These are phyloP conservation scores for Malthinus seriepunctatus DNA, from an alignment of 2,888 invertebrate species.

Conservation along the genomic window DNA sequence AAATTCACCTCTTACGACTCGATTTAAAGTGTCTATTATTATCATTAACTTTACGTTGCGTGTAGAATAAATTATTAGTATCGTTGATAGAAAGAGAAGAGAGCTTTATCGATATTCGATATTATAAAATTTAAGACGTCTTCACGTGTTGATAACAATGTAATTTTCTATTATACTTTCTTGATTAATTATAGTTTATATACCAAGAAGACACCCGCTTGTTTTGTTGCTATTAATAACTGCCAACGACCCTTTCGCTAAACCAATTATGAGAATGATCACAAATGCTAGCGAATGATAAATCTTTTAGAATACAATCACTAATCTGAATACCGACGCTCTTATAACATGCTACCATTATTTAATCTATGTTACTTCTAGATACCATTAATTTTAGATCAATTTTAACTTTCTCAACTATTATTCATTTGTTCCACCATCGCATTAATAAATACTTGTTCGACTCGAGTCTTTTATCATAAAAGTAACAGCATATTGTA, in stretches of 20 bases:
- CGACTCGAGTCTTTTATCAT: no score
- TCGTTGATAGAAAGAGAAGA: no score
- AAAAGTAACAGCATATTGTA: no score
- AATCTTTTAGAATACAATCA: slow-evolving; percentile 46
- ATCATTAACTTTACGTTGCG: no score
- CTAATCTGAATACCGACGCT: slow-evolving; percentile 39
- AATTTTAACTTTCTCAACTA: slow-evolving; percentile 20
- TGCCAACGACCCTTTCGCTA: slow-evolving; percentile 43
- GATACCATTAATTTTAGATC: slow-evolving; percentile 37
- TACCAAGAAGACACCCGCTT: slow-evolving; percentile 42
- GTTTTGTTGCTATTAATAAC: slow-evolving; percentile 48
- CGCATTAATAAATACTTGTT: no score
- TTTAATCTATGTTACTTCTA: slow-evolving; percentile 35
- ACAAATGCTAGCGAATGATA: slow-evolving; percentile 46
- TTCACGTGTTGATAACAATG: slow-evolving; percentile 22
- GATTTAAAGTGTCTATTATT: no score
- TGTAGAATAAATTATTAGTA: no score
- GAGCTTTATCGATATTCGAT: neutral
- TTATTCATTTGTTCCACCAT: neutral
- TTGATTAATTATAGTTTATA: slow-evolving; percentile 40
- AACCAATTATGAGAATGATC: slow-evolving; percentile 48
- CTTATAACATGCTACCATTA: slow-evolving; percentile 42
- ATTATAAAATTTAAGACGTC: slow-evolving; percentile 1
- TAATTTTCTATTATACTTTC: slow-evolving; percentile 35
- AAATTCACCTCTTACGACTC: no score